Evolutionary conservation across 2,888 invertebrate genomes (phyloP), one percentile per base, ranked within the genome.

Genomic region (Cosmia trapezina): DNA sequence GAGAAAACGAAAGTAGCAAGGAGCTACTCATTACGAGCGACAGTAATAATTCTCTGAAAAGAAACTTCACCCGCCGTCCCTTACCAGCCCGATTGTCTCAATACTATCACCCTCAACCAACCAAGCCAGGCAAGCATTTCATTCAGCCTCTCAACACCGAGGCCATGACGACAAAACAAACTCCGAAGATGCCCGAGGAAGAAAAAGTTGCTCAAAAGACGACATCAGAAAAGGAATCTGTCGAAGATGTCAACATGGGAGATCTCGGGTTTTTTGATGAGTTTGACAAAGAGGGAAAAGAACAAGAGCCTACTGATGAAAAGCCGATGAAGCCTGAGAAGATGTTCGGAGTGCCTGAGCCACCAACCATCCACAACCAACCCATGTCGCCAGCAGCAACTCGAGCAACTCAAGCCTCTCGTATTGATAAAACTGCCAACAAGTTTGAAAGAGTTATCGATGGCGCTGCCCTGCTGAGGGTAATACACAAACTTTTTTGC

Each of bases 1-100:
- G 94, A 8, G 97, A 97, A 84, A 94, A 92, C 66, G 97, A 97
- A 59, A 97, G 96, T 90, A 97, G 97, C 88, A 96, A 97, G 79
- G 97, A 97, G 85, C 93, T 97, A 4, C 96, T 97, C 77, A 95
- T 97, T 89, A 97, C 97, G 19, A 97, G 97, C 77, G 97, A 97
- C 86, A 94, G 92, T 79, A 93, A 83, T 75, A 94, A 94, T 76
- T 91, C 88, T 6, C 87, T 93, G 41, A 93, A 91, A 78, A 91
- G 93, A 67, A 95, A 94, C 84, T 94, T 90, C 83, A 95, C 95
- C 0, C 89, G 95, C 1, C 91, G 94, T 0, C 95, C 95, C 0
- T 91, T 93, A 0, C 89, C 91, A 1, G 89, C 94, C 9, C 91
- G 96, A 3, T 89, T 96, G 2, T 89, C 90, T 0, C 94, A 94